These are phyloP conservation scores for Dendrolimus pini DNA, from an alignment of 2,888 invertebrate genomes.

Conservation along the genomic window DNA sequence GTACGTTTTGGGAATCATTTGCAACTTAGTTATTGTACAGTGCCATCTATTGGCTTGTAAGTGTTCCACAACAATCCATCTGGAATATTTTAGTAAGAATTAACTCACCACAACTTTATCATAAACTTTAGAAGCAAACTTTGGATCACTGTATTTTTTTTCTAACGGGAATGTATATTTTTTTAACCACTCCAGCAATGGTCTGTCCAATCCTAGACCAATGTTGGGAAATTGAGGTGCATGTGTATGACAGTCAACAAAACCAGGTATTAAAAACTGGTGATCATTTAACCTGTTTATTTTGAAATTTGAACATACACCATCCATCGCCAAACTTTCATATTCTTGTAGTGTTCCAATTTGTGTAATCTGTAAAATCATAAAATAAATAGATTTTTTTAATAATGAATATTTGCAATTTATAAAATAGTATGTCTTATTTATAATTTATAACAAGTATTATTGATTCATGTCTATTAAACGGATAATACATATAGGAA, in stretches of 20 bases:
- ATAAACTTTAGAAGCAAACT: slow-evolving; percentile 84
- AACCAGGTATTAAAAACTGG: slow-evolving; percentile 90
- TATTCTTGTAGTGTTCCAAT: slow-evolving; percentile 36
- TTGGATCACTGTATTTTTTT: slow-evolving; percentile 79
- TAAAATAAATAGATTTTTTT: slow-evolving; percentile 2
- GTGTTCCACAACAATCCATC: too few relatives aligned
- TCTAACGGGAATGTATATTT: slow-evolving; percentile 92
- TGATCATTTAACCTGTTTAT: slow-evolving; percentile 32
- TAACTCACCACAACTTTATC: slow-evolving; percentile 86
- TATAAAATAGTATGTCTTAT: too few relatives aligned
- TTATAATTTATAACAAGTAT: too few relatives aligned
- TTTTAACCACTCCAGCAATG: slow-evolving; percentile 89
- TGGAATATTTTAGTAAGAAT: too few relatives aligned
- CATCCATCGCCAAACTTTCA: slow-evolving; percentile 19
- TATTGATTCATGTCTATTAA: too few relatives aligned
- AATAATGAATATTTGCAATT: too few relatives aligned
- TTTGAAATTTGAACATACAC: slow-evolving; percentile 26
- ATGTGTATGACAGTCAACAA: slow-evolving; percentile 93
- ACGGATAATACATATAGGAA: too few relatives aligned
- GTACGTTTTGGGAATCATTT: too few relatives aligned
- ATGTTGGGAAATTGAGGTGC: slow-evolving; percentile 92
- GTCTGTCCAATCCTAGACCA: slow-evolving; percentile 88
- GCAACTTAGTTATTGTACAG: too few relatives aligned
- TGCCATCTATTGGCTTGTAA: too few relatives aligned
- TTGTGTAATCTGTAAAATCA: slow-evolving; percentile 39